A percentile compares a stretch with the other conserved stretches of the same genome.
These are phyloP conservation scores for Hafferia zeledoni DNA, from an alignment of 2,797 vertebrate species.

Conservation along the genomic window DNA sequence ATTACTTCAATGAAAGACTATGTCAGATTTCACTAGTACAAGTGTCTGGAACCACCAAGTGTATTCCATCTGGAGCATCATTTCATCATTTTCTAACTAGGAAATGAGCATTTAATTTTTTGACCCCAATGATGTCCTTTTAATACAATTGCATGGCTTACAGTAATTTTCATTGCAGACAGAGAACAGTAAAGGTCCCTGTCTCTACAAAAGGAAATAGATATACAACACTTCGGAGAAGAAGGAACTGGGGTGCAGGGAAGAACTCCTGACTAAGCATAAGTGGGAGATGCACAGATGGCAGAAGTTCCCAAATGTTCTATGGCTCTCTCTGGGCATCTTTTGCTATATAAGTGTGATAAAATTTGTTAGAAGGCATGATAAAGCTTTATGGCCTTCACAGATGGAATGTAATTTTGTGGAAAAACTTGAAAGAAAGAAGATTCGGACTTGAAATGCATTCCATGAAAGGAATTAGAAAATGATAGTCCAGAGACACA, in stretches of 20 bases:
- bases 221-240: background rate
- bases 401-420: conserved; percentile 42
- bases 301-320: conserved; percentile 50
- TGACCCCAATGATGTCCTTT: background rate
- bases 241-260: background rate
- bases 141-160: background rate
- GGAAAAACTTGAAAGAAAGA: conserved; percentile 8
- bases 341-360: conserved; percentile 38
- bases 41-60: background rate
- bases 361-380: conserved; percentile 55
- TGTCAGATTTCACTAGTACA: background rate
- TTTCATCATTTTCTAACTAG: background rate
- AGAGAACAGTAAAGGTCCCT: background rate
- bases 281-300: conserved; percentile 45
- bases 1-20: background rate
- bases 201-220: background rate
- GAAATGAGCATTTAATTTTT: background rate
- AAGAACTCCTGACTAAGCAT: conserved; percentile 8
- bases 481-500: background rate
- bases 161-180: background rate
- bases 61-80: background rate
- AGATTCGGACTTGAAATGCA: background rate
- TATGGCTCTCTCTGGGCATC: conserved; percentile 25
- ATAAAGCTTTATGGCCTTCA: conserved; percentile 38
- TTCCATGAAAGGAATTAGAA: background rate